phyloP scores from a whole-genome alignment of 2,888 invertebrate genomes.

The Stenodema calcarata region DNA sequence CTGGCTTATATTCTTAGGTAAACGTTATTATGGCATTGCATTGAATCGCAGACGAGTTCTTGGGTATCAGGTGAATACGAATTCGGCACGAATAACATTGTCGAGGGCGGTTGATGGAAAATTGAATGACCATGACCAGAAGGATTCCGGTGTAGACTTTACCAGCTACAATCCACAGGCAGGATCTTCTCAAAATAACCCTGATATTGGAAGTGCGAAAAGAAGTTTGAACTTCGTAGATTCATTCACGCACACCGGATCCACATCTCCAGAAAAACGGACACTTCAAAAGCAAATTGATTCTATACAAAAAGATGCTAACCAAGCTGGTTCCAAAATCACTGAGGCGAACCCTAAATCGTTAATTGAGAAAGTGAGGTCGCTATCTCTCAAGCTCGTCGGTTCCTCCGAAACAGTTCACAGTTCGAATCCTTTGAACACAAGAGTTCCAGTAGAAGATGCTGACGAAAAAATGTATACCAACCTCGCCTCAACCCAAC shows the following conservation, averaged over 20 bases:
- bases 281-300: too few species aligned
- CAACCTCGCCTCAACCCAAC: too few species aligned
- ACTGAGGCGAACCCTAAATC: too few species aligned
- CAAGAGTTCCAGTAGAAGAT: too few species aligned
- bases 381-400: too few species aligned
- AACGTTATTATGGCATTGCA: slow-evolving; percentile 9
- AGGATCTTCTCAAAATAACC: background rate
- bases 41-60: background rate
- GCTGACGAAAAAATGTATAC: too few species aligned
- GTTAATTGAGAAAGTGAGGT: too few species aligned
- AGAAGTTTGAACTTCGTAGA: background rate
- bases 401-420: too few species aligned
- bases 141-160: background rate
- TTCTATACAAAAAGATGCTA: too few species aligned
- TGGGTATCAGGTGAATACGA: background rate
- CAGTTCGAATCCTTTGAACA: too few species aligned
- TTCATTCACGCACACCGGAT: background rate
- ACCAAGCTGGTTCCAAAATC: too few species aligned
- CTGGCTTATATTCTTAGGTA: background rate
- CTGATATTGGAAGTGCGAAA: background rate
- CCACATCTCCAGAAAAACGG: too few species aligned
- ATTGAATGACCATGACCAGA: background rate
- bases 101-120: background rate
- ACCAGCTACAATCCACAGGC: background rate
- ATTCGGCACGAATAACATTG: background rate